These are phyloP conservation scores for Erpetoichthys calabaricus DNA, from an alignment of 2,797 vertebrate genomes.

Conservation along the genomic window DNA sequence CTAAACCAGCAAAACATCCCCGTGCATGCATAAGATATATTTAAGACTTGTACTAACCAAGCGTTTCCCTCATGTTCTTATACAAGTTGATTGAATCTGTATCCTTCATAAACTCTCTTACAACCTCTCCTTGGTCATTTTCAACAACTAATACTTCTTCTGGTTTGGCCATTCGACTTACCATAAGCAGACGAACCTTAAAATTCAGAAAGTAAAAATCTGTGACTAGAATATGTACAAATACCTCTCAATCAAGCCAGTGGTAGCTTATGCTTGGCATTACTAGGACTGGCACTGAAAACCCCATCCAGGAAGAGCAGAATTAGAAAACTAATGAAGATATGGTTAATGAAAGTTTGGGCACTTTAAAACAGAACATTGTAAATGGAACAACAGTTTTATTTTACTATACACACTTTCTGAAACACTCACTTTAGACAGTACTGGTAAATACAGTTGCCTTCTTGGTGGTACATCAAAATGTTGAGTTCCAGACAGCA, in stretches of 20 bases:
- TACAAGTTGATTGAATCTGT: slow-evolving; percentile 96
- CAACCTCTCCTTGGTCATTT: slow-evolving; percentile 97
- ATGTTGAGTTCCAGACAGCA: slow-evolving; percentile 86
- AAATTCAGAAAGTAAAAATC: background rate
- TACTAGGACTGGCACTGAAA: no score
- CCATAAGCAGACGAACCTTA: slow-evolving; percentile 91
- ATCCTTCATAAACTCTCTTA: slow-evolving; percentile 97
- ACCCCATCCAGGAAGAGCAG: no score
- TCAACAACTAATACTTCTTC: slow-evolving; percentile 96
- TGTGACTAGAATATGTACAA: background rate
- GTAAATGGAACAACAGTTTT: no score
- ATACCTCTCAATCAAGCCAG: no score
- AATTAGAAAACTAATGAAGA: no score
- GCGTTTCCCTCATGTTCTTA: slow-evolving; percentile 97
- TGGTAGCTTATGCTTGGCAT: no score
- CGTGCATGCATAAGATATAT: background rate
- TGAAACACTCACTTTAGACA: slow-evolving; percentile 68
- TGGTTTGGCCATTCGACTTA: slow-evolving; percentile 96
- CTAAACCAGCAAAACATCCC: background rate
- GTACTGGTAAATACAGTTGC: slow-evolving; percentile 82
- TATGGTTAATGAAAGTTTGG: no score
- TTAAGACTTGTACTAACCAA: slow-evolving; percentile 52
- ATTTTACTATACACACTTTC: background rate
- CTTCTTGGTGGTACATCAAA: slow-evolving; percentile 86
- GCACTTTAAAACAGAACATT: no score